phyloP scores from a whole-genome alignment of 2,113 vertebrate genomes.

The Phoenicopterus ruber region DNA sequence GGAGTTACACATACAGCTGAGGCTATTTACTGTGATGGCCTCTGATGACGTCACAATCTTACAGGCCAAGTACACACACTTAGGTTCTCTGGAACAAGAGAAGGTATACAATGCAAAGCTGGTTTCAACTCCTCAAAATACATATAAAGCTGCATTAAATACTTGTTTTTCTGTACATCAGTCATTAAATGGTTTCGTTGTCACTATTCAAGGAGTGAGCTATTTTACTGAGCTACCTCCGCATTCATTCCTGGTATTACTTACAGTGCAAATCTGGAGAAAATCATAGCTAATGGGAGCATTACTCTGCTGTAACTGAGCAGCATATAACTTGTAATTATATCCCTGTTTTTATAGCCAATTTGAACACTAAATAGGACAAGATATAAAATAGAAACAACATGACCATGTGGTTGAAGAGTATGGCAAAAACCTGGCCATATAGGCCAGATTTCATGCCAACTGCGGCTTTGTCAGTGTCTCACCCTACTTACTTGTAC shows the following conservation, averaged over 20 bases:
- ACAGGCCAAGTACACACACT: not conserved
- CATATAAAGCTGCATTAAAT: not conserved
- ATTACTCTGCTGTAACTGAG: not conserved
- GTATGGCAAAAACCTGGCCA: not conserved
- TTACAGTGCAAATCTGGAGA: not conserved
- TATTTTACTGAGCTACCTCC: not conserved
- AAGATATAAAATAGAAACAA: not conserved
- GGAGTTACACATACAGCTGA: not conserved
- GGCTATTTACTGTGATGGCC: not conserved
- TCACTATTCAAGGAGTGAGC: not conserved
- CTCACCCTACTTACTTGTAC: not conserved
- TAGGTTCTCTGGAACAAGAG: not conserved
- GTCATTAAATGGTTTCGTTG: not conserved
- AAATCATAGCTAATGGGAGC: not conserved
- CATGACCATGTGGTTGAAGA: not conserved
- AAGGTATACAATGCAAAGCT: not conserved
- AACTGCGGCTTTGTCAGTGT: not conserved
- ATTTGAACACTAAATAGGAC: not conserved
- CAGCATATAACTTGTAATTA: not conserved
- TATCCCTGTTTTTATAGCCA: not conserved
- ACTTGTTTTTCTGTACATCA: not conserved
- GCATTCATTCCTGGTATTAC: not conserved
- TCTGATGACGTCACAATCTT: rapidly evolving
- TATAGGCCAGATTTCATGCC: not conserved
- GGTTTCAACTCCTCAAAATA: not conserved